Evolutionary conservation across 2,888 invertebrate species (phyloP), one percentile per base, ranked within the genome.

Genomic region (Horisme vitalbata): DNA sequence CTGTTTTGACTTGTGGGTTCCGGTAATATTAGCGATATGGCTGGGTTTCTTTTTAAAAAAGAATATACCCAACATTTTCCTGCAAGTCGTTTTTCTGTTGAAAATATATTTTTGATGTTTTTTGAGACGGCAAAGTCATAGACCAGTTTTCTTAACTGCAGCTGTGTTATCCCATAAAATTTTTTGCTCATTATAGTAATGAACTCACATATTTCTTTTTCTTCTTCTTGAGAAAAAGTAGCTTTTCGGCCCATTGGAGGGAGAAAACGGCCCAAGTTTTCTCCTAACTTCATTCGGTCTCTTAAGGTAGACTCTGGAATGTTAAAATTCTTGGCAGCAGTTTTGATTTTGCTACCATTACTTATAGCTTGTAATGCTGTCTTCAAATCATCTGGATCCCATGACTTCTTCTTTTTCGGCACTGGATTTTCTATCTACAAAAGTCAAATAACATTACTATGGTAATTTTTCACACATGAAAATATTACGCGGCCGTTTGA

Each of bases 11-110:
- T n/a, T n/a, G n/a, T n/a, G n/a, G n/a, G n/a, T n/a, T n/a, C n/a
- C n/a, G n/a, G n/a, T n/a, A n/a, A n/a, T n/a, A n/a, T n/a, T n/a
- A n/a, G n/a, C n/a, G 21, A 30, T n/a, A 31, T 31, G 31, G 31
- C 31, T 13, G 31, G 39, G 23, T 39, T 39, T 39, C 31, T 39
- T 31, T 39, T 39, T 15, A 31, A 39, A 39, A 39, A 39, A 20
- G 39, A 31, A 39, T 39, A 41, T 9, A 33, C 11, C 14, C 14
- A 41, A 33, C 33, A 32, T 39, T 39, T 39, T 20, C 30, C 28
- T 4, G 39, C 41, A 26, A 41, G 23, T 7, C 20, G 11, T 11
- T 21, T 15, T 24, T 41, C 33, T 13, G 32, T 5, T 11, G 33
- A 41, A 41, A 41, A 41, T 33, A 33, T 41, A 6, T 33, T 32